Base-by-base conservation (phyloP, 23 tunicate genomes). In the Trididemnum clinides region DNA sequence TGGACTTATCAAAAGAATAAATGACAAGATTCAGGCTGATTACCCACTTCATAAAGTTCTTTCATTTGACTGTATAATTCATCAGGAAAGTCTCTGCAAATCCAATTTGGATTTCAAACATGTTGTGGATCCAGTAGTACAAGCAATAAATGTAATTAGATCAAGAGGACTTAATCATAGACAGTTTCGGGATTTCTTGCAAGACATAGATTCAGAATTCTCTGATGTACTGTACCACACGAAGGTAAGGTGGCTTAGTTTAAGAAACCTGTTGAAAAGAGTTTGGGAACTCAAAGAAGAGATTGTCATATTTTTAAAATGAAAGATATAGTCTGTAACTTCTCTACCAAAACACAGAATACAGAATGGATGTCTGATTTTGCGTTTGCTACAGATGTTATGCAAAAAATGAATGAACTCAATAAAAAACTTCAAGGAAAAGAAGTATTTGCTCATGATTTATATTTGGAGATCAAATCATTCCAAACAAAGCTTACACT, bases 31-130 rank as follows among this genome's bases (percentile, higher is more conserved):
- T 32, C 57, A 59, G 34, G 74, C 64, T 36, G 64, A 59, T 3
- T 10, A 81, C 74, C 73, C 50, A 34, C 54, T 33, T 63, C 85
- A 59, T 51, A 63, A 62, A 62, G 19, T 59, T 29, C 33, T 31
- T 33, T 63, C 35, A 35, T 33, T 59, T 36, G 51, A 59, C 57
- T 33, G 85, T 34, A 33, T 33, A 28, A 81, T 81, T 26, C 73
- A 86, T 63, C 89, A 77, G 54, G 89, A 77, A 77, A 77, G 84
- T 39, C 84, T 85, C 33, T 85, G 88, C 33, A 74, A 73, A 58
- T 51, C 34, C 38, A 29, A 15, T 20, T 38, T 49, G 34, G 34
- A 70, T 25, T 19, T 83, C 35, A 85, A 85, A 57, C 82, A 86
- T 77, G 89, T 86, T 77, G 50, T 77, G 59, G 84, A 86, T 34